A percentile compares a stretch with the other conserved stretches of the same genome.
phyloP scores from a whole-genome alignment of 2,888 invertebrate species.

The Deilephila elpenor region DNA sequence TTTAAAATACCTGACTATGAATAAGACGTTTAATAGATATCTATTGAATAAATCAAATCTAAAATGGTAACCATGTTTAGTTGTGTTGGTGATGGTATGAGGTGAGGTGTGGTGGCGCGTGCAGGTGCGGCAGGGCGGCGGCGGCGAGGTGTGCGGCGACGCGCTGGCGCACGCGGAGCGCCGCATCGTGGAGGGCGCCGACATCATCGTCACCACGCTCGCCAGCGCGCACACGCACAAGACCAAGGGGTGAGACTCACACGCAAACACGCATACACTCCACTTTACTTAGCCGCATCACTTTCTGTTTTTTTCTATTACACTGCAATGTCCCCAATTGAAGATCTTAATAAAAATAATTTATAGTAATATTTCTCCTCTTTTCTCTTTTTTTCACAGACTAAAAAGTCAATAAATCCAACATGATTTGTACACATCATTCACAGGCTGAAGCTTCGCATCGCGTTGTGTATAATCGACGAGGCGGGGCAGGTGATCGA shows the following conservation, averaged over 20 bases:
- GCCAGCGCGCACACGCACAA: constrained; percentile 81
- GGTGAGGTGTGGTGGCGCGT: no score
- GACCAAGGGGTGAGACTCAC: constrained; percentile 60
- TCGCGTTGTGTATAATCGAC: constrained; percentile 91
- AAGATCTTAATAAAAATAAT: no score
- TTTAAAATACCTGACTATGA: no score
- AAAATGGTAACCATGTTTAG: no score
- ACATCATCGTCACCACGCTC: constrained; percentile 89
- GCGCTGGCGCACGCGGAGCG: constrained; percentile 61
- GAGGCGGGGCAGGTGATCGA: constrained; percentile 96
- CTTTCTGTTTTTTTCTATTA: neutral
- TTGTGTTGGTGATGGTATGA: neutral
- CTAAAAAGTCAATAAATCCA: no score
- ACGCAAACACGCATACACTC: neutral
- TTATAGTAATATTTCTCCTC: no score
- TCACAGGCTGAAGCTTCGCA: constrained; percentile 67
- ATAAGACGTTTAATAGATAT: no score
- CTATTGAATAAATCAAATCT: no score
- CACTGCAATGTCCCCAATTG: neutral
- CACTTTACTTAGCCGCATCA: neutral
- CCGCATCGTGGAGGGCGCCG: constrained; percentile 83
- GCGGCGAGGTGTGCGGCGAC: constrained; percentile 55
- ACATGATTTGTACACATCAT: neutral
- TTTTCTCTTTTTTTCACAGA: no score
- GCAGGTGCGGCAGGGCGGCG: constrained; percentile 39